Evolutionary conservation across 2,888 invertebrate species (phyloP).

Genomic region (Agrochola macilenta): DNA sequence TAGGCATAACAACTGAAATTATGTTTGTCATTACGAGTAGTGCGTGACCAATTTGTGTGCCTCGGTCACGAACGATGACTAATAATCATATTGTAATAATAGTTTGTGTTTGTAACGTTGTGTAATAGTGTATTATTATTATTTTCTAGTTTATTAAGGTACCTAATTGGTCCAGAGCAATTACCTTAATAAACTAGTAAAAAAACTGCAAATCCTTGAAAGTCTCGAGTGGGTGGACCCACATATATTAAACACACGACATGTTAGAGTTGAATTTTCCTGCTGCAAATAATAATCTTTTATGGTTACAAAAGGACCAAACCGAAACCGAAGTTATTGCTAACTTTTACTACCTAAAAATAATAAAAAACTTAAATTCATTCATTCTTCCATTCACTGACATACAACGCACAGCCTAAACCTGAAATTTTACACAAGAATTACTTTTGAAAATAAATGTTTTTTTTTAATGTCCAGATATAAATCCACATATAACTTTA

Average conservation of each 20-base stretch:
- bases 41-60: constrained; percentile 40
- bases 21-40: neutral
- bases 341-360: neutral
- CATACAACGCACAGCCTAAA: too few species aligned
- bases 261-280: neutral
- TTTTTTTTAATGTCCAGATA: too few species aligned
- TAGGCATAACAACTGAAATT: constrained; percentile 13
- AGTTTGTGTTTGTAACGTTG: constrained; percentile 17
- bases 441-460: too few species aligned
- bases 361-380: neutral
- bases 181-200: too few species aligned
- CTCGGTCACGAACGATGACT: constrained; percentile 45
- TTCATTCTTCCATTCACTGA: too few species aligned
- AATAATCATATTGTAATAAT: constrained; percentile 40
- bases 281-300: too few species aligned
- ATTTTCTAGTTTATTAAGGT: constrained; percentile 33
- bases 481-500: too few species aligned
- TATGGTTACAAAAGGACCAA: too few species aligned
- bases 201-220: constrained; percentile 2
- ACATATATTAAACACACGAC: neutral
- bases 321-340: neutral
- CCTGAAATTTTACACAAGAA: too few species aligned
- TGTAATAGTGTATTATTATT: constrained; percentile 17
- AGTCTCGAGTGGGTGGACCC: neutral
- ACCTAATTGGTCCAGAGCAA: constrained; percentile 20